Percentiles rank a stretch among this genome's conserved stretches.
Conservation (phyloP, 2,113 vertebrate genomes). For the Cyanocitta stelleri region DNA sequence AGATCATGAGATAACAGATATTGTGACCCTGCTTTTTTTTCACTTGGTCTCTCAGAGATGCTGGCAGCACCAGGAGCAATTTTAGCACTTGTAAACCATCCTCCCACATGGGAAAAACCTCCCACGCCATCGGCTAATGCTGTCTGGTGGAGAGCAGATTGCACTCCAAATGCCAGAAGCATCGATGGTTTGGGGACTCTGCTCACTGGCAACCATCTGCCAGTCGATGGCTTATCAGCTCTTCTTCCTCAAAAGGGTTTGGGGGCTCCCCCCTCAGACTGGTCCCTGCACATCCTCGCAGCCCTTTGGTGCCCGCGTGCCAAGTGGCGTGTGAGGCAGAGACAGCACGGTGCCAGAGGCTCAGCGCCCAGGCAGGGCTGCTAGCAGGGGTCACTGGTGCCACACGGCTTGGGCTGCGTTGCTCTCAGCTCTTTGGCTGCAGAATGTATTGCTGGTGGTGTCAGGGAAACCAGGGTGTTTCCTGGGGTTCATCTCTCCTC, state of each 20-base stretch:
- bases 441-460: neutral
- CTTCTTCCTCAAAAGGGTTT: neutral
- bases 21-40: neutral
- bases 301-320: neutral
- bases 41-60: neutral
- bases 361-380: neutral
- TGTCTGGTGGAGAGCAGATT: neutral
- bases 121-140: neutral
- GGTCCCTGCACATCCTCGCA: neutral
- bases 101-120: neutral
- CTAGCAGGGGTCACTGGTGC: neutral
- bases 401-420: neutral
- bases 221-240: rapidly evolving
- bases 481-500: neutral
- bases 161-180: neutral
- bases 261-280: neutral
- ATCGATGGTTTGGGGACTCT: neutral
- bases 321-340: neutral
- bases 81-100: neutral
- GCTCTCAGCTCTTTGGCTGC: neutral
- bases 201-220: neutral
- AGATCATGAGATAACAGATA: neutral
- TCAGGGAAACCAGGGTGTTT: neutral
- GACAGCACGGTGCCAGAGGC: neutral
- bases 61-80: neutral